phyloP scores from a whole-genome alignment of 1,140 invertebrate genomes.

The Aplysia californica region DNA sequence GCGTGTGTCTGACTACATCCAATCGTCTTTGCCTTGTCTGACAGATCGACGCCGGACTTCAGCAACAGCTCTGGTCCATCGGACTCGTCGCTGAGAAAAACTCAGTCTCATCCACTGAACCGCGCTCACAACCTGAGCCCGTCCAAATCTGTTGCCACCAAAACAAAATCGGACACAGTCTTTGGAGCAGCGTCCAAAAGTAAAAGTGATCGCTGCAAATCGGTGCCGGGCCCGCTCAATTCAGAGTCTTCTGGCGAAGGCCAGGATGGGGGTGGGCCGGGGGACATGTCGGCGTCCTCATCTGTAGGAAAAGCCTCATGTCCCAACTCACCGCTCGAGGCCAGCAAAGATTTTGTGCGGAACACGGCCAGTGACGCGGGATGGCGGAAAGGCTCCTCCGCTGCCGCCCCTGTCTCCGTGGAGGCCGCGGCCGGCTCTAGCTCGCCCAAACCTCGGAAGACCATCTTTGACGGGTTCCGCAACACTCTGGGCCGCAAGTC shows the following conservation, averaged over 20 bases:
- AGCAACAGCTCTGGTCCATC: conserved; percentile 56
- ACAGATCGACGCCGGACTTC: conserved; percentile 69
- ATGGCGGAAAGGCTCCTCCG: conserved; percentile 2
- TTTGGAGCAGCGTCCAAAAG: conserved; percentile 7
- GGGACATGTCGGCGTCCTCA: conserved; percentile 12
- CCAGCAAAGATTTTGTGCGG: conserved; percentile 28
- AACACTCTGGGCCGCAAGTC: conserved; percentile 70
- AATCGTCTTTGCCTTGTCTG: too few relatives aligned
- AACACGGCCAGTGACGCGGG: background rate
- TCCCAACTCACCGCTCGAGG: conserved; percentile 53
- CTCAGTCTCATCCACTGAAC: conserved; percentile 58
- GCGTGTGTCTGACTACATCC: too few relatives aligned
- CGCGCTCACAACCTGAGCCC: conserved; percentile 22
- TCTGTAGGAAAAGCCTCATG: conserved; percentile 41
- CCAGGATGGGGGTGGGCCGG: background rate
- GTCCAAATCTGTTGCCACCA: conserved; percentile 1
- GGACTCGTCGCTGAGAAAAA: conserved; percentile 65
- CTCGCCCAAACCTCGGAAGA: conserved; percentile 60
- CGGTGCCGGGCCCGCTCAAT: conserved; percentile 49
- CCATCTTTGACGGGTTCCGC: conserved; percentile 73
- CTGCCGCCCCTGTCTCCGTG: conserved; percentile 1
- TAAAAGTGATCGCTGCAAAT: conserved; percentile 56
- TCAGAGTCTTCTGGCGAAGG: background rate
- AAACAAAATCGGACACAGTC: background rate
- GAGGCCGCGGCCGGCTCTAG: conserved; percentile 25